Evolutionary conservation across 2,888 invertebrate species (phyloP), one percentile per base, ranked within the genome.

Genomic region (Agapetus fuscipes): DNA sequence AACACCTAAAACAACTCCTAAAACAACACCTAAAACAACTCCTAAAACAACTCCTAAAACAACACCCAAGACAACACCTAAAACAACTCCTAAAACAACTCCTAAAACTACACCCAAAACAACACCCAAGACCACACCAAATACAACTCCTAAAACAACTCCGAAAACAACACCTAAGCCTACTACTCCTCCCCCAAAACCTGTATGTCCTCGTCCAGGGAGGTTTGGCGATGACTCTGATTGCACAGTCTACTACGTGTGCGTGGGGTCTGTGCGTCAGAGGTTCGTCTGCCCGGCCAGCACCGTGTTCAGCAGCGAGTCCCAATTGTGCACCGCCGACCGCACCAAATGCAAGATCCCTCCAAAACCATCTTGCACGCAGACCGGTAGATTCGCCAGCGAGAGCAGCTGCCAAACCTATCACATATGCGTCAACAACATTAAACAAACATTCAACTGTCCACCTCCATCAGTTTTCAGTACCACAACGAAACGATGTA

Each of bases 201-300:
- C 32, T 11, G 11, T 17, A 20, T 7, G 11, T 3, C 16, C 32
- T n/a, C 4, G 7, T 27, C 27, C 27, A 11, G n/a, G 6, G 6
- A n/a, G n/a, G n/a, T 40, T 40, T 12, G 40, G 30, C 1, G 35
- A 40, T 13, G 31, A 17, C n/a, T 15, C 16, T 10, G 27, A 40
- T 25, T 40, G 40, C 12, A 34, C 34, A 14, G 14, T 30, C 2
- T 40, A 31, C 13, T 31, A 40, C 26, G 17, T 7, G 13, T 40
- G 40, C 5, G 2, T 25, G 5, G 40, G 40, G 11, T 15, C 24
- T 17, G n/a, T 25, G 2, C 30, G 14, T 11, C 7, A 30, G 3
- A 31, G 3, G 16, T 16, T 30, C 3, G 7, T 16, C 10, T 40
- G 40, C 14, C 17, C 26, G n/a, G 15, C 13, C 7, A 16, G 26